These are phyloP conservation scores for Babylonia areolata DNA, from an alignment of 1,140 invertebrate species.

Conservation along the genomic window DNA sequence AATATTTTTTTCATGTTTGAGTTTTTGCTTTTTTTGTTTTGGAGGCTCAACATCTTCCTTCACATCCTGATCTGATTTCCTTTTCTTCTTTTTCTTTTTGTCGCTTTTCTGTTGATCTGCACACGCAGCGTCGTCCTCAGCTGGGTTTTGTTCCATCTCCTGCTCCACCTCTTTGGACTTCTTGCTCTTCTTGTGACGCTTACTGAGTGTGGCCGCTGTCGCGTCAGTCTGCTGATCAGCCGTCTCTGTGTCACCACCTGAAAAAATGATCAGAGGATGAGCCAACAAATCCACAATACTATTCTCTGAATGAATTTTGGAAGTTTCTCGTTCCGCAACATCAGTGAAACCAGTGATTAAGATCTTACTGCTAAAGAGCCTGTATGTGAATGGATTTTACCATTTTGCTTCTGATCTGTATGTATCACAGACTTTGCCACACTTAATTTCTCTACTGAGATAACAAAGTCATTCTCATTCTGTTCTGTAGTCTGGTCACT, in stretches of 20 bases:
- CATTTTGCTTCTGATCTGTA: too few relatives aligned
- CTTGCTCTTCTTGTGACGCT: constrained; percentile 8
- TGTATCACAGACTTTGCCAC: too few relatives aligned
- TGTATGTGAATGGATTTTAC: too few relatives aligned
- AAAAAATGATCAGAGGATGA: background rate
- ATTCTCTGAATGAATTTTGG: too few relatives aligned
- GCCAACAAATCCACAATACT: too few relatives aligned
- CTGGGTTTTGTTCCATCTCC: background rate
- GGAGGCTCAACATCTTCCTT: background rate
- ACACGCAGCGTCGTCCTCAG: background rate
- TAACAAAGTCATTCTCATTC: too few relatives aligned
- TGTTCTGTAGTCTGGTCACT: too few relatives aligned
- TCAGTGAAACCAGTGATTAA: too few relatives aligned
- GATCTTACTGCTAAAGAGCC: too few relatives aligned
- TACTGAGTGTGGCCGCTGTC: background rate
- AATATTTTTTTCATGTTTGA: background rate
- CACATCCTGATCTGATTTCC: background rate
- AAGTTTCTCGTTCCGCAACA: too few relatives aligned
- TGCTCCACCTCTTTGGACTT: background rate
- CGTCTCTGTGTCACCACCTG: background rate
- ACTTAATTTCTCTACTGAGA: too few relatives aligned
- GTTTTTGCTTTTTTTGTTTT: background rate
- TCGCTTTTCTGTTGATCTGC: background rate
- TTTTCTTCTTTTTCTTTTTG: background rate
- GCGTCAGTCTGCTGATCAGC: background rate